Conservation (phyloP, 2,113 vertebrate species). For the Ascaphus truei region DNA sequence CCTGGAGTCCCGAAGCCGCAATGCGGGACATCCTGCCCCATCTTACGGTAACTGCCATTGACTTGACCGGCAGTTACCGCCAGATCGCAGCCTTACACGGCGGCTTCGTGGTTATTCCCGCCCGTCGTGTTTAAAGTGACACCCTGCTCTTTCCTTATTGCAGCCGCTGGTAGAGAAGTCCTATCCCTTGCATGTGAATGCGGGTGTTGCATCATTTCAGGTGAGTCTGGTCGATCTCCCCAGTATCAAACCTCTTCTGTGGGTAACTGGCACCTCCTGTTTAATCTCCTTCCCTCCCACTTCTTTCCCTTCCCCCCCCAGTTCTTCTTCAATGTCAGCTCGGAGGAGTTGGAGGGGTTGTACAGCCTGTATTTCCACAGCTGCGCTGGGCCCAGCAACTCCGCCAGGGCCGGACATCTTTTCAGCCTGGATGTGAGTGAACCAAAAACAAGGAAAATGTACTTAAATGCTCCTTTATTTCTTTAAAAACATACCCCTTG, state of each 20-base stretch:
- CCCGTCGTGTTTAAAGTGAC: no score
- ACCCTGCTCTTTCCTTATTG: no score
- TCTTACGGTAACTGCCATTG: no score
- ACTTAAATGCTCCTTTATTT: no score
- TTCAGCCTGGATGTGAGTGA: slow-evolving; percentile 79
- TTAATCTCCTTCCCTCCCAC: background rate
- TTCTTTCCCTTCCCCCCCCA: slow-evolving; percentile 44
- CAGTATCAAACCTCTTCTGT: no score
- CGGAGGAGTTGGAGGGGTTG: slow-evolving; percentile 71
- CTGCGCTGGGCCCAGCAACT: slow-evolving; percentile 42
- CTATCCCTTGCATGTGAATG: background rate
- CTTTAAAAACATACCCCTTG: background rate
- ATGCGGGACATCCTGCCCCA: no score
- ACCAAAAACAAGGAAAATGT: no score
- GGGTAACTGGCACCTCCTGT: background rate
- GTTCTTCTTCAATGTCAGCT: slow-evolving; percentile 76
- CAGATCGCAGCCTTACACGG: no score
- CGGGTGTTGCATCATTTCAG: slow-evolving; percentile 6
- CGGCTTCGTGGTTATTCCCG: no score
- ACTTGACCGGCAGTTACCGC: no score
- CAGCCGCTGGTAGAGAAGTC: no score
- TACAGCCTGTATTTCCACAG: slow-evolving; percentile 85
- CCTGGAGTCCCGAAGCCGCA: no score
- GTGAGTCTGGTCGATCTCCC: background rate
- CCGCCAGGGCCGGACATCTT: slow-evolving; percentile 6